phyloP scores from a whole-genome alignment of 2,113 vertebrate genomes.

The Asarcornis scutulata region DNA sequence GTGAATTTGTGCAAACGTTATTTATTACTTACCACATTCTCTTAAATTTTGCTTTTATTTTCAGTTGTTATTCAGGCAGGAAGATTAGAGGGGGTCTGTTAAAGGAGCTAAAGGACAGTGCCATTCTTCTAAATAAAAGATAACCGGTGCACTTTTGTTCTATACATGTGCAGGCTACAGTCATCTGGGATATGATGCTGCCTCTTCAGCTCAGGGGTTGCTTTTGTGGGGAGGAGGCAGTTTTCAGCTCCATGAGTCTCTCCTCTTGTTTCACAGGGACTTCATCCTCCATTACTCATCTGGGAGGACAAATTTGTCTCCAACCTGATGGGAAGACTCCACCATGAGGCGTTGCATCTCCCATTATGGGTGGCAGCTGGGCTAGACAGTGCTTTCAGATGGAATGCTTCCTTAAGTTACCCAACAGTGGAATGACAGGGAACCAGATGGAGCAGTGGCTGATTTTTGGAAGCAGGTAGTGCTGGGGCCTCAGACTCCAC shows the following conservation, averaged over 20 bases:
- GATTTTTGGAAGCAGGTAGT: not conserved
- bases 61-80: not conserved
- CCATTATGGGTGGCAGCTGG: not conserved
- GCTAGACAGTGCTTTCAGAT: not conserved
- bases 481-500: not conserved
- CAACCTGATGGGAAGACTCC: not conserved
- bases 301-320: not conserved
- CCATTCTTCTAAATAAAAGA: not conserved
- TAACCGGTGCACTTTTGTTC: not conserved
- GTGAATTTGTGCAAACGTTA: not conserved
- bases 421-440: not conserved
- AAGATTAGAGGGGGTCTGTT: not conserved
- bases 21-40: not conserved
- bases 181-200: not conserved
- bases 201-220: not conserved
- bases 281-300: not conserved
- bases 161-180: rapidly evolving
- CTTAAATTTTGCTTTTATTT: not conserved
- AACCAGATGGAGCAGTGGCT: not conserved
- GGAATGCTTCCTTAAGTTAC: not conserved
- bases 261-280: not conserved
- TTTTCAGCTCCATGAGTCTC: not conserved
- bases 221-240: not conserved
- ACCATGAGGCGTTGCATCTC: not conserved
- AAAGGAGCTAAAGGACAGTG: not conserved